Percentiles rank a stretch among this genome's conserved stretches.
phyloP scores from a whole-genome alignment of 2,113 vertebrate genomes.

The Thomomys bottae region DNA sequence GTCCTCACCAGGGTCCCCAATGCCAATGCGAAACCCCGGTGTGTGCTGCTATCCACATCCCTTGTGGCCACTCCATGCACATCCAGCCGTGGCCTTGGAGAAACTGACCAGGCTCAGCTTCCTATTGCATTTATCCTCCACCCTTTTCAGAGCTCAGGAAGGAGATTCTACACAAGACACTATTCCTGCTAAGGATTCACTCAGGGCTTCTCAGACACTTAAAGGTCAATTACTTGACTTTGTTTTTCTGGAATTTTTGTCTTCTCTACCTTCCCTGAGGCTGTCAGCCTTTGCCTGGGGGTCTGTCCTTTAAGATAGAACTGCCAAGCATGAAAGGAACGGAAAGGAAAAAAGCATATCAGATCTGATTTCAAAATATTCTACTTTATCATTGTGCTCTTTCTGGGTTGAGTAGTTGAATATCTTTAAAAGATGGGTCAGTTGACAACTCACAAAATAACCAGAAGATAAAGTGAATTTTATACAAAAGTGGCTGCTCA shows the following conservation, averaged over 20 bases:
- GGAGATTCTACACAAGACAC: background rate
- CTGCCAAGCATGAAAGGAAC: background rate
- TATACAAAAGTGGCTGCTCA: background rate
- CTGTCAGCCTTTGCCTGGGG: background rate
- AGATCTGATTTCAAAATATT: background rate
- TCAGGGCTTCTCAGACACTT: background rate
- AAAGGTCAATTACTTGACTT: background rate
- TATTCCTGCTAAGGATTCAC: background rate
- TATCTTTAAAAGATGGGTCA: background rate
- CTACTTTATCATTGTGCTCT: background rate
- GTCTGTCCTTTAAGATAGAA: background rate
- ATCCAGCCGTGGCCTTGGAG: background rate
- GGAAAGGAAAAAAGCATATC: background rate
- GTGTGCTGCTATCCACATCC: background rate
- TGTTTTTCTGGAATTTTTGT: background rate
- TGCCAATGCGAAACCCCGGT: fast-evolving
- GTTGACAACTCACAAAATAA: constrained; percentile 13
- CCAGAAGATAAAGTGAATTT: background rate
- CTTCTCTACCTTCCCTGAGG: background rate
- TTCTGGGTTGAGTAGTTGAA: background rate
- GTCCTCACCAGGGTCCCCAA: fast-evolving
- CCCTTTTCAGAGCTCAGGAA: background rate
- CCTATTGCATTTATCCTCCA: too few relatives aligned
- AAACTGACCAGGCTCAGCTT: background rate
- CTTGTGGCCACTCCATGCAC: fast-evolving